These are phyloP conservation scores for Oxystoma pomonae DNA, from an alignment of 2,888 invertebrate genomes.

Conservation along the genomic window DNA sequence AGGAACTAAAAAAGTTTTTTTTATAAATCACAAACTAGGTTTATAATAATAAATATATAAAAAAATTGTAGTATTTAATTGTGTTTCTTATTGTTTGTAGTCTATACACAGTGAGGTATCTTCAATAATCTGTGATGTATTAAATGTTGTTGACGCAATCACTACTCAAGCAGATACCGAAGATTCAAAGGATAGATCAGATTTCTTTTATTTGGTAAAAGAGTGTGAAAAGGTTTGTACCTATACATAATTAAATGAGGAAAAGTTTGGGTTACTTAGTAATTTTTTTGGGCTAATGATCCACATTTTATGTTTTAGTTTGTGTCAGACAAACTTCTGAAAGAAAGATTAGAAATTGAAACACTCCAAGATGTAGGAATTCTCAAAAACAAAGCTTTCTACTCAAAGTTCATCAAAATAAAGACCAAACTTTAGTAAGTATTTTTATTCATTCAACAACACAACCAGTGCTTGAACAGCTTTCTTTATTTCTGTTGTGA, in stretches of 20 bases:
- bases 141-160: slow-evolving; percentile 82
- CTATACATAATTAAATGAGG: not conserved
- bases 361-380: slow-evolving; percentile 89
- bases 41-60: not conserved
- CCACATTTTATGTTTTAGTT: slow-evolving; percentile 49
- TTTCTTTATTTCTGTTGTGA: no score
- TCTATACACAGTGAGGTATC: slow-evolving; percentile 73
- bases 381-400: slow-evolving; percentile 83
- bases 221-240: slow-evolving; percentile 68
- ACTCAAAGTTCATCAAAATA: slow-evolving; percentile 94
- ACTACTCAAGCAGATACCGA: slow-evolving; percentile 60
- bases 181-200: slow-evolving; percentile 63
- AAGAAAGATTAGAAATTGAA: slow-evolving; percentile 91
- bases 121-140: slow-evolving; percentile 78
- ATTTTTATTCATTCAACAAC: no score
- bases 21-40: not conserved
- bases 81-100: slow-evolving; percentile 50
- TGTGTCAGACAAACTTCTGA: slow-evolving; percentile 80
- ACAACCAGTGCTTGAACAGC: no score
- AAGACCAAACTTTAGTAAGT: slow-evolving; percentile 98
- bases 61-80: slow-evolving; percentile 3
- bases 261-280: not conserved
- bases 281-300: no score
- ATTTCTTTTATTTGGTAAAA: slow-evolving; percentile 73
- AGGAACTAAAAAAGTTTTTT: no score